Conservation (phyloP, 2,888 invertebrate species). For the Antheraea assamensis region DNA sequence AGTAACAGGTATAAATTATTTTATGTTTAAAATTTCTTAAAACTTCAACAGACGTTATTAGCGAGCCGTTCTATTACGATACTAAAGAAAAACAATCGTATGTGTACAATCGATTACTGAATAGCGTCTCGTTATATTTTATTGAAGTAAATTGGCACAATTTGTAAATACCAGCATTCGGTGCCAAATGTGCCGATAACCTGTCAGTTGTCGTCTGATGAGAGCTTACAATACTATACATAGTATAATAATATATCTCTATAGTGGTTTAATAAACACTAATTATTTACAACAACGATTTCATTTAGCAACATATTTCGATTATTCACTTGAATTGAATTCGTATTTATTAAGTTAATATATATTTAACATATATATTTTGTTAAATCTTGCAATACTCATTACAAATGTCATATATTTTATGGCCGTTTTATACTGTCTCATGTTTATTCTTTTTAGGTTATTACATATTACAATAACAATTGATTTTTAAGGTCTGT, state of each 20-base stretch:
- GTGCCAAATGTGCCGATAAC: slow-evolving; percentile 16
- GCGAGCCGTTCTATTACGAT: neutral
- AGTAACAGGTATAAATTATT: too few species aligned
- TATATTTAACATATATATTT: too few species aligned
- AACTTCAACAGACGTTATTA: too few species aligned
- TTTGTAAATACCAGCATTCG: slow-evolving; percentile 11
- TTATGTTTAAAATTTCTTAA: too few species aligned
- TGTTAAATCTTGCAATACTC: too few species aligned
- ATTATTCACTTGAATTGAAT: neutral
- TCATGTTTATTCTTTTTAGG: too few species aligned
- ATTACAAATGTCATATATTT: too few species aligned
- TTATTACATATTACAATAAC: too few species aligned
- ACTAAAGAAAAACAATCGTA: slow-evolving; percentile 4
- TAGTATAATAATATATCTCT: neutral
- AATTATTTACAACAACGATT: neutral
- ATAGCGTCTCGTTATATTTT: slow-evolving; percentile 1
- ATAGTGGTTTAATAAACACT: neutral
- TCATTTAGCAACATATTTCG: neutral
- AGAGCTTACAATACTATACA: neutral
- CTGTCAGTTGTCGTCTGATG: neutral
- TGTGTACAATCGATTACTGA: slow-evolving; percentile 4
- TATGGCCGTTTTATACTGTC: too few species aligned
- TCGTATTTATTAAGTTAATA: too few species aligned
- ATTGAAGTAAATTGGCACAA: slow-evolving; percentile 5
- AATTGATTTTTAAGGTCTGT: too few species aligned